Conservation (phyloP, 2,888 invertebrate species). For the Notodonta dromedarius region DNA sequence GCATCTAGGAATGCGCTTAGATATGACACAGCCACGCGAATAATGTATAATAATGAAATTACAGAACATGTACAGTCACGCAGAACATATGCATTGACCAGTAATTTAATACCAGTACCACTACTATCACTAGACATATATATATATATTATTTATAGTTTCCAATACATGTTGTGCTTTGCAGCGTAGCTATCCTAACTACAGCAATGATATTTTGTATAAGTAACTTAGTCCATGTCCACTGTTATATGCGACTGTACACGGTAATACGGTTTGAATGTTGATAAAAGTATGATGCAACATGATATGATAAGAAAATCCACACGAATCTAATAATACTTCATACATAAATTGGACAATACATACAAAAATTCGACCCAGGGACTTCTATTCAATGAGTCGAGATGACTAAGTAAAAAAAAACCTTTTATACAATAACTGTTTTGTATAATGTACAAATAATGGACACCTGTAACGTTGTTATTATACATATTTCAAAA, state of each 20-base stretch:
- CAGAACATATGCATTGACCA: conserved; percentile 10
- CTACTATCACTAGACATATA: not conserved
- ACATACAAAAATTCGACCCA: conserved; percentile 21
- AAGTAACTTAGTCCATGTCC: not conserved
- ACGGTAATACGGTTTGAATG: not conserved
- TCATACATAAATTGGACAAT: conserved; percentile 20
- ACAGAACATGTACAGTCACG: conserved; percentile 24
- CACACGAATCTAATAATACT: conserved; percentile 19
- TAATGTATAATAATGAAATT: conserved; percentile 34
- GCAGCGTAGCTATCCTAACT: conserved; percentile 2
- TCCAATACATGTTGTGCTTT: conserved; percentile 1
- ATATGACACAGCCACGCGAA: conserved; percentile 73
- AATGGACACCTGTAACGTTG: conserved; percentile 22
- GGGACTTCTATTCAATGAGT: conserved; percentile 17
- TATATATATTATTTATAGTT: not conserved
- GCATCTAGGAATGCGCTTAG: conserved; percentile 73
- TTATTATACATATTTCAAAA: conserved; percentile 37
- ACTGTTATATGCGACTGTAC: not conserved
- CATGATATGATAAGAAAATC: conserved; percentile 19
- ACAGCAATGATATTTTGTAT: not conserved
- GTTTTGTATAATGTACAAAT: conserved; percentile 23
- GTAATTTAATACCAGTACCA: not conserved
- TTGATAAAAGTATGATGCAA: conserved; percentile 8
- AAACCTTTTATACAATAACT: conserved; percentile 18
- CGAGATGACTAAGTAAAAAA: conserved; percentile 19